Percentiles rank a stretch among this genome's conserved stretches.
Evolutionary conservation across 2,888 invertebrate species (phyloP).

Genomic region (Anoncus sp.): DNA sequence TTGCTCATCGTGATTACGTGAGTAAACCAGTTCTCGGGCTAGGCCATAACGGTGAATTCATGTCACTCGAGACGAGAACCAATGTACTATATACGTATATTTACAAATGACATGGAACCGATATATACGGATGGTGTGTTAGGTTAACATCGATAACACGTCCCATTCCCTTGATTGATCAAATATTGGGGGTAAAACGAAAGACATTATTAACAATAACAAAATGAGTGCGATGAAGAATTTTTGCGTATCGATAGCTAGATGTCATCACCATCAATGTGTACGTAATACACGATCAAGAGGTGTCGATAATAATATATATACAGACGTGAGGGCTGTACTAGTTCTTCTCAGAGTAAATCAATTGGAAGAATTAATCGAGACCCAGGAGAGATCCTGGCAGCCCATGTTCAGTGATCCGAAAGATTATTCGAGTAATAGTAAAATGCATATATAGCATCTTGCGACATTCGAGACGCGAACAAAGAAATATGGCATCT

Average conservation of each 20-base stretch:
- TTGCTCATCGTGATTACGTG: constrained; percentile 61
- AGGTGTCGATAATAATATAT: neutral
- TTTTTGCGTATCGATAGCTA: too few relatives aligned
- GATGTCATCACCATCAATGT: neutral
- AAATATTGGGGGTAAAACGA: neutral
- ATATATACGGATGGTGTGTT: neutral
- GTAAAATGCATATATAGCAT: constrained; percentile 8
- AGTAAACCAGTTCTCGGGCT: constrained; percentile 51
- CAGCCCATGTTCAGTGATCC: constrained; percentile 5
- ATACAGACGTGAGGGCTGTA: neutral
- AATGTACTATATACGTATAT: constrained; percentile 1
- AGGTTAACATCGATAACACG: constrained; percentile 20
- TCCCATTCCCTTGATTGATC: neutral
- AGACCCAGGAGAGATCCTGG: neutral
- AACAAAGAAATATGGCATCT: constrained; percentile 6
- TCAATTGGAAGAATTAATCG: constrained; percentile 28
- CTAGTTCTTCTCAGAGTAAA: neutral
- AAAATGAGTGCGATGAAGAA: neutral
- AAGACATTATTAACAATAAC: neutral
- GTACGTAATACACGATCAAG: neutral
- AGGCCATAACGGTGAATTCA: constrained; percentile 52
- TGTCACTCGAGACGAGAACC: constrained; percentile 51
- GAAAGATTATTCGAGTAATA: constrained; percentile 36
- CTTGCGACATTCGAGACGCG: constrained; percentile 2
- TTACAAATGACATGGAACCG: neutral